Conservation (phyloP, 2,113 vertebrate genomes). For the Odobenus rosmarus region DNA sequence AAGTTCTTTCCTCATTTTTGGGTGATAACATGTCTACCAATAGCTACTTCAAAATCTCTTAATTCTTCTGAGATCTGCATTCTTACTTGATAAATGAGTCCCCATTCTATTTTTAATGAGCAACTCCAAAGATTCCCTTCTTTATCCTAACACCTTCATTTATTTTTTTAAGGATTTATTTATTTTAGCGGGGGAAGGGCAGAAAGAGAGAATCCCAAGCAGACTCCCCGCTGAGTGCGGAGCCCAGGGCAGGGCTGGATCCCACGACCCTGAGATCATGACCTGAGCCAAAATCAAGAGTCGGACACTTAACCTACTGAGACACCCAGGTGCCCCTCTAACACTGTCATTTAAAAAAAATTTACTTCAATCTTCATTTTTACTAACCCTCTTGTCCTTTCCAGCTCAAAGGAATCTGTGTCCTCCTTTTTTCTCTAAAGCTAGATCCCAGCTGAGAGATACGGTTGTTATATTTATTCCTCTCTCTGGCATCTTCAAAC, state of each 20-base stretch:
- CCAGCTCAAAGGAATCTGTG: not conserved
- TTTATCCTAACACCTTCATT: not conserved
- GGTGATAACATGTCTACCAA: not conserved
- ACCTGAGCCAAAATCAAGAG: not conserved
- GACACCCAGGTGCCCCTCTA: not conserved
- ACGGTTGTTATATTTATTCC: not conserved
- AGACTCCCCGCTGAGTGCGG: not conserved
- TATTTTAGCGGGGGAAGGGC: not conserved
- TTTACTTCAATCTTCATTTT: not conserved
- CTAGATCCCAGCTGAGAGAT: not conserved
- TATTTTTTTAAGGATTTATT: not conserved
- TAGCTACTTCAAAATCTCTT: not conserved
- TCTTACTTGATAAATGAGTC: conserved; percentile 15
- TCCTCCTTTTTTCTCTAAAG: conserved; percentile 10
- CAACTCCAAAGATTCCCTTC: not conserved
- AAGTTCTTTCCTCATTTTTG: conserved; percentile 7
- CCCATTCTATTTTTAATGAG: not conserved
- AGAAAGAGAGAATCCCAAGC: not conserved
- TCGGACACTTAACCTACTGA: not conserved
- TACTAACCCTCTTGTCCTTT: not conserved
- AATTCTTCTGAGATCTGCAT: not conserved
- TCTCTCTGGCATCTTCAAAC: not conserved
- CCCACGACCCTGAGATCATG: not conserved
- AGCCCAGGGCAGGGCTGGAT: not conserved
- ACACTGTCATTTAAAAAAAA: not conserved